A percentile compares a stretch with the other conserved stretches of the same genome.
Evolutionary conservation across 2,888 invertebrate genomes (phyloP).

Genomic region (Melanophora roralis): DNA sequence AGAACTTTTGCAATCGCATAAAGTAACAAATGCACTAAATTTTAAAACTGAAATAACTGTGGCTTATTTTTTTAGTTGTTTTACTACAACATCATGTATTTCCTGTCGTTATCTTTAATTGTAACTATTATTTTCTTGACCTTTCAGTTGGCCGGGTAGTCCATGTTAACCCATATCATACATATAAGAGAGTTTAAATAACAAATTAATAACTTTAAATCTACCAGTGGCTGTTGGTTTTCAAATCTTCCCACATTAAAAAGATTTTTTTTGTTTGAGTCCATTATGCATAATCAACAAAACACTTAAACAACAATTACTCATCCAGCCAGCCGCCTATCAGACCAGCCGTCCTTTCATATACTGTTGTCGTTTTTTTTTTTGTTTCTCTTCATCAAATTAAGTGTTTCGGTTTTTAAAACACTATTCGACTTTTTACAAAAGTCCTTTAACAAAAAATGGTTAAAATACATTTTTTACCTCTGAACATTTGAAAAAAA

Average conservation of each 20-base stretch:
- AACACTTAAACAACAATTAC: slow-evolving; percentile 1
- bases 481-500: background rate
- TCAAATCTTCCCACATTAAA: background rate
- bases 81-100: too few species aligned
- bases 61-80: too few species aligned
- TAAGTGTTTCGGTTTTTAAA: slow-evolving; percentile 52
- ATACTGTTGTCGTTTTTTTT: slow-evolving; percentile 12
- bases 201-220: background rate
- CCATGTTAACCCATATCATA: too few species aligned
- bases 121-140: too few species aligned
- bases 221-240: background rate
- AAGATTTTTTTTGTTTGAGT: slow-evolving; percentile 3
- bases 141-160: too few species aligned
- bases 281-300: background rate
- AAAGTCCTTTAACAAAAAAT: slow-evolving; percentile 9
- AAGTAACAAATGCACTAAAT: too few species aligned
- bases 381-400: slow-evolving; percentile 47
- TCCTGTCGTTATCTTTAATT: too few species aligned
- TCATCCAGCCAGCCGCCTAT: background rate
- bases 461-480: slow-evolving; percentile 23
- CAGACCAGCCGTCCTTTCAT: background rate
- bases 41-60: too few species aligned
- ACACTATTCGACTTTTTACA: slow-evolving; percentile 45
- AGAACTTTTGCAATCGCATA: too few species aligned
- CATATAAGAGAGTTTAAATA: too few species aligned